Base-by-base conservation (phyloP, 2,888 invertebrate species). In the Achlya flavicornis region DNA sequence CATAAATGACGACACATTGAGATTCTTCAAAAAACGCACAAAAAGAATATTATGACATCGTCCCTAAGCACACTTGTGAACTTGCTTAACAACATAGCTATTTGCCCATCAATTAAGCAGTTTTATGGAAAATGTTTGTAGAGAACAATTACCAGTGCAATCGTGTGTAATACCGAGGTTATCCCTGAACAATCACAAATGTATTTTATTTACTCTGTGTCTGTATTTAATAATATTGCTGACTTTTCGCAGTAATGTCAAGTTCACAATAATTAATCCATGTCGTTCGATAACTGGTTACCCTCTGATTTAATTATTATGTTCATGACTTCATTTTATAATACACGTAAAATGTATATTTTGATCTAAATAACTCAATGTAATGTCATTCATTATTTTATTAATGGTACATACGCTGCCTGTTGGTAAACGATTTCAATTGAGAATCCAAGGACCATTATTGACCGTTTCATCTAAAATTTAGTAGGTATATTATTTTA, bases 41-140 rank as follows among this genome's bases (percentile, higher is more conserved):
- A 41, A 63, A 64, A 65, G 66, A 65, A 16, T 61, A 60, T 64
- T 64, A 58, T 57, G 60, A 61, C 63, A 64, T 43, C 26, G 62
- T 62, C 62, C 63, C 66, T 66, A 57, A 38, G 64, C 59, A 63
- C 73, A 66, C 67, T 67, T 62, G 64, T 46, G 62, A 69, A 61
- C 63, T 78, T 78, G 72, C 71, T 71, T 68, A 73, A 78, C 59
- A 41, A 61, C 12, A 71, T 59, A 66, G 57, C 61, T 73, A 70
- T 76, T 74, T 77, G 69, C 64, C 66, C 61, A 74, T 67, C 76
- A 74, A 79, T 77, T 76, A 75, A 73, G 41, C 43, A 64, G 61
- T 57, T 64, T 66, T 62, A 38, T 58, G 60, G 61, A 64, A 60
- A 61, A 65, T 61, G 60, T 65, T 71, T 64, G 66, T 69, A 66